A percentile compares a stretch with the other conserved stretches of the same genome.
phyloP scores from a whole-genome alignment of 2,113 vertebrate genomes.

The Sphyrna mokarran region DNA sequence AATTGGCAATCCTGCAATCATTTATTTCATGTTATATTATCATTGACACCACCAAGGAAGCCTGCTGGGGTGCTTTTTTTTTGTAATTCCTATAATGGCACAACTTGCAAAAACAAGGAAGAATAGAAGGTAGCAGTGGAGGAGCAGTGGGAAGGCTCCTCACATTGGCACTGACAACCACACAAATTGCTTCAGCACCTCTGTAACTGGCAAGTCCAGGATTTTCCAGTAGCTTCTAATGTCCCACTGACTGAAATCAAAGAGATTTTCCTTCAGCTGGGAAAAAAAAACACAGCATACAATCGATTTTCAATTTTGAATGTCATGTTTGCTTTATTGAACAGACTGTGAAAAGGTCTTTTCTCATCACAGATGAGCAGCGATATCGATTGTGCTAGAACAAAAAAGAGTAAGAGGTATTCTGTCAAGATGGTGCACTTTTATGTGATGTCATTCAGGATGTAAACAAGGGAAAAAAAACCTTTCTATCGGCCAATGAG shows the following conservation, averaged over 20 bases:
- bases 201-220: not conserved
- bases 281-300: not conserved
- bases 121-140: not conserved
- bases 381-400: not conserved
- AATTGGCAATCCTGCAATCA: not conserved
- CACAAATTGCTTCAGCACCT: not conserved
- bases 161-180: not conserved
- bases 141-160: not conserved
- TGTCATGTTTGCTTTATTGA: not conserved
- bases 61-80: not conserved
- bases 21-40: not conserved
- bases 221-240: not conserved
- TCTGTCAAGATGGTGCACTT: not conserved
- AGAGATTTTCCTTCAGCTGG: not conserved
- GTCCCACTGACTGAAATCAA: not conserved
- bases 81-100: not conserved
- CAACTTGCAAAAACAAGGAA: not conserved
- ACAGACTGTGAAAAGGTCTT: not conserved
- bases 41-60: not conserved
- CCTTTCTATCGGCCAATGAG: not conserved
- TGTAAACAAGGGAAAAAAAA: not conserved
- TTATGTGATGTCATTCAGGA: not conserved
- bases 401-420: not conserved
- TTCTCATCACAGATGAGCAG: not conserved
- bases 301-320: not conserved